Evolutionary conservation across 2,113 vertebrate species (phyloP).

Genomic region (Saccopteryx bilineata): DNA sequence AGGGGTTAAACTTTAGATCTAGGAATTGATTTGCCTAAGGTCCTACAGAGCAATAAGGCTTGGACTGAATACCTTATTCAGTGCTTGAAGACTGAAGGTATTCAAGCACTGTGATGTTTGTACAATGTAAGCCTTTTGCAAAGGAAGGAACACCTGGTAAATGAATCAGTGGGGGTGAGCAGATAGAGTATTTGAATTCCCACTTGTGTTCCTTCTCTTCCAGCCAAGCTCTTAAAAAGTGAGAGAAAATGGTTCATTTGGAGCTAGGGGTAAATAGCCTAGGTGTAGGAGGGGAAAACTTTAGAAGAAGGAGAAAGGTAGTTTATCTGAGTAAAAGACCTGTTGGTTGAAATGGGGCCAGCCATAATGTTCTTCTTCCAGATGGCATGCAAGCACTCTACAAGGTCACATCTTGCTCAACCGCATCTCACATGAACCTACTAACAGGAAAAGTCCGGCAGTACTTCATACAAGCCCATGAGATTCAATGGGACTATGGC

Average conservation of each 20-base stretch:
- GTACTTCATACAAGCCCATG: slow-evolving; percentile 89
- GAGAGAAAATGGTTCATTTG: slow-evolving; percentile 11
- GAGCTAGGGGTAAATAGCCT: neutral
- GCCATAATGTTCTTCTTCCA: slow-evolving; percentile 66
- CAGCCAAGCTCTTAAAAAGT: neutral
- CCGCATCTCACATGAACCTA: neutral
- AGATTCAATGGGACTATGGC: slow-evolving; percentile 88
- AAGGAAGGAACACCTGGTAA: neutral
- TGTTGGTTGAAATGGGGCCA: neutral
- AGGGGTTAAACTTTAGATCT: neutral
- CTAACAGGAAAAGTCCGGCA: slow-evolving; percentile 84
- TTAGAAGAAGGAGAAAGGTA: neutral
- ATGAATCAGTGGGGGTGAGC: neutral
- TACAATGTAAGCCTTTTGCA: slow-evolving; percentile 39
- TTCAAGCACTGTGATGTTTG: neutral
- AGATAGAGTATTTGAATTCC: neutral
- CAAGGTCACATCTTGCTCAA: slow-evolving; percentile 86
- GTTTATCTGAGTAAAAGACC: neutral
- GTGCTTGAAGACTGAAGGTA: neutral
- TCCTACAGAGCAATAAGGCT: neutral
- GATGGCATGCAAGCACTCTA: slow-evolving; percentile 90
- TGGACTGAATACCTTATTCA: neutral
- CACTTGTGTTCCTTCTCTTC: neutral
- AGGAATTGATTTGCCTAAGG: neutral
- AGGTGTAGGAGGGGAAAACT: neutral